Conservation (phyloP, 92 coral and sea anemone species). For the Chrysogorgia sp. region DNA sequence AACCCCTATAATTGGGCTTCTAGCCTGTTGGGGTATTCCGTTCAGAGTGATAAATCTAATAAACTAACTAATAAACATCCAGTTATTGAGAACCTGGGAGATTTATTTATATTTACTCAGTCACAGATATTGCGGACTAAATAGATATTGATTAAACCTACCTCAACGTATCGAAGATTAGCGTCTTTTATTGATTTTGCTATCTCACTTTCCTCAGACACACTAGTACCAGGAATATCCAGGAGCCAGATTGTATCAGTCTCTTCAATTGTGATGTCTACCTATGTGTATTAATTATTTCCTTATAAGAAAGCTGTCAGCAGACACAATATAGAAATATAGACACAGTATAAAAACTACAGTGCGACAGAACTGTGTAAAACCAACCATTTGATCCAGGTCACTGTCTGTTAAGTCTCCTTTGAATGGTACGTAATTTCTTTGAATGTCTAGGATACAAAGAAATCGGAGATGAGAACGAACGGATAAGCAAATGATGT, state of each 20-base stretch:
- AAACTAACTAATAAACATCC: too few species aligned
- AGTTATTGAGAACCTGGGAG: too few species aligned
- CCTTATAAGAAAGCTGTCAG: background rate
- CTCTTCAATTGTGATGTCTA: slow-evolving; percentile 80
- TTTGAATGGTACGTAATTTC: slow-evolving; percentile 75
- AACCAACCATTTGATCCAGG: slow-evolving; percentile 81
- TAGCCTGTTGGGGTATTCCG: too few species aligned
- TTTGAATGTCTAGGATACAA: slow-evolving; percentile 72
- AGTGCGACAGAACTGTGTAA: background rate
- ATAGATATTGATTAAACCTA: slow-evolving; percentile 4
- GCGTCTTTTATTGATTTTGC: slow-evolving; percentile 72
- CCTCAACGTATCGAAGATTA: slow-evolving; percentile 89
- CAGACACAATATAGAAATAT: background rate
- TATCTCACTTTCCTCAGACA: slow-evolving; percentile 81
- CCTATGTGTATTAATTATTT: slow-evolving; percentile 46
- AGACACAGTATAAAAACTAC: too few species aligned
- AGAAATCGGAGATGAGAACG: background rate
- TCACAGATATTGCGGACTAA: too few species aligned
- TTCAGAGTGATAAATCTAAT: too few species aligned
- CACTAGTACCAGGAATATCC: slow-evolving; percentile 91
- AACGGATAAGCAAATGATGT: too few species aligned
- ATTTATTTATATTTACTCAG: too few species aligned
- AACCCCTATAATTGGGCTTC: too few species aligned
- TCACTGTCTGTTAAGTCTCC: slow-evolving; percentile 89
- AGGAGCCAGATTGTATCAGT: slow-evolving; percentile 97